phyloP scores from a whole-genome alignment of 1,140 invertebrate species.

The Leptinotarsa defecta region DNA sequence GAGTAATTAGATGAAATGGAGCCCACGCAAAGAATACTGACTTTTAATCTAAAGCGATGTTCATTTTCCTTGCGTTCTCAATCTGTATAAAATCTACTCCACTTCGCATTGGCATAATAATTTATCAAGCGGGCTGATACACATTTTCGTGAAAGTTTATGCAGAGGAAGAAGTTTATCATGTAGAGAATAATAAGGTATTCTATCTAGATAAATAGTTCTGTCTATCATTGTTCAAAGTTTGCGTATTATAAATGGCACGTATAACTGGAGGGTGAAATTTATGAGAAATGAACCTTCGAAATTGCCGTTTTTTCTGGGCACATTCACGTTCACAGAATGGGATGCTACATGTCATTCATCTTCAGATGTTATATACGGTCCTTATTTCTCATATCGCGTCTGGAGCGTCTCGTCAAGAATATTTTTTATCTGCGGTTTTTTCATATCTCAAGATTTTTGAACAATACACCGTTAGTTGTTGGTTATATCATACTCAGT shows the following conservation, averaged over 20 bases:
- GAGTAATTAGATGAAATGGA: too few relatives aligned
- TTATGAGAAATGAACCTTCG: slow-evolving; percentile 52
- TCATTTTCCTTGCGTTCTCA: too few relatives aligned
- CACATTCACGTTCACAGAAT: slow-evolving; percentile 1
- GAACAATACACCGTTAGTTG: too few relatives aligned
- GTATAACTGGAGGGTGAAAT: slow-evolving; percentile 44
- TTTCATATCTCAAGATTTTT: too few relatives aligned
- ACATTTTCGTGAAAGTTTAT: slow-evolving; percentile 21
- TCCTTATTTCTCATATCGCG: background rate
- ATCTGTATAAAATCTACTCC: background rate
- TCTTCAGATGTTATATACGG: background rate
- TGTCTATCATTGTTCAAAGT: slow-evolving; percentile 53
- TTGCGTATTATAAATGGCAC: slow-evolving; percentile 48
- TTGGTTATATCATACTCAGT: too few relatives aligned
- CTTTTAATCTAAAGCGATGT: too few relatives aligned
- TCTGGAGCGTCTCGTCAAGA: background rate
- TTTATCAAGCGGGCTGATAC: slow-evolving; percentile 24
- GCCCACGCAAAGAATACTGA: too few relatives aligned
- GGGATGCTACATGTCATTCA: slow-evolving; percentile 5
- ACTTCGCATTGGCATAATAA: slow-evolving; percentile 16
- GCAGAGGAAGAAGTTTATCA: slow-evolving; percentile 46
- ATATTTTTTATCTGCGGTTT: background rate
- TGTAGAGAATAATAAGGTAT: slow-evolving; percentile 51
- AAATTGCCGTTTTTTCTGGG: slow-evolving; percentile 17
- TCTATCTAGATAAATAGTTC: slow-evolving; percentile 52